A percentile compares a stretch with the other conserved stretches of the same genome.
Conservation (phyloP, 2,797 vertebrate species). For the Notamacropus eugenii region DNA sequence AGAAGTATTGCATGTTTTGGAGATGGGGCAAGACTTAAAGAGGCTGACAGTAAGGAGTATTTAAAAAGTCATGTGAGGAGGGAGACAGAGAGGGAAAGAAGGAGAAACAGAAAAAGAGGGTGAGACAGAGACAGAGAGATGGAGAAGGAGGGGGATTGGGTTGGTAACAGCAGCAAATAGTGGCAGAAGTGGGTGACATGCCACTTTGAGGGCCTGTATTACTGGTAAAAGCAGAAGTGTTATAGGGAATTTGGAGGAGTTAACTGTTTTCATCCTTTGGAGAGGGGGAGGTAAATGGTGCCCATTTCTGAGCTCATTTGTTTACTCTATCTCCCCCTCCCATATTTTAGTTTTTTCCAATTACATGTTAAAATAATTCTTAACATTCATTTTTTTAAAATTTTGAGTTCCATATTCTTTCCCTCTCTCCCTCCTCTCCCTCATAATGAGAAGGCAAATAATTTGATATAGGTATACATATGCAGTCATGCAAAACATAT, state of each 20-base stretch:
- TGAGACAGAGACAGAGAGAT: not conserved
- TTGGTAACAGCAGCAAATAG: not conserved
- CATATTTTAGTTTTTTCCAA: not conserved
- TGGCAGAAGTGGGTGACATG: too few relatives aligned
- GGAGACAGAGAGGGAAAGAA: not conserved
- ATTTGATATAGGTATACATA: not conserved
- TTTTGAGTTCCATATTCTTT: not conserved
- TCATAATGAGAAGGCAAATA: not conserved
- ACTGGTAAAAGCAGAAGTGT: not conserved
- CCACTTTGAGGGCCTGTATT: not conserved
- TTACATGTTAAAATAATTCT: not conserved
- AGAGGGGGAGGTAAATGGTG: too few relatives aligned
- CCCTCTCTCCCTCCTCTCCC: too few relatives aligned
- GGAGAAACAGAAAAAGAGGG: not conserved
- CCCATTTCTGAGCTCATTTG: not conserved
- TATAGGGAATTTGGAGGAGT: not conserved
- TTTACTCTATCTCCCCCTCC: too few relatives aligned
- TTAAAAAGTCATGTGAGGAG: not conserved
- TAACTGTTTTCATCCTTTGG: not conserved
- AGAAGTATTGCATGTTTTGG: not conserved
- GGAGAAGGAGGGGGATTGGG: not conserved
- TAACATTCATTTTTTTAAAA: not conserved
- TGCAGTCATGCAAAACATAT: not conserved
- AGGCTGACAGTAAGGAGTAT: not conserved
- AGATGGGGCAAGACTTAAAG: not conserved